These are phyloP conservation scores for Mormyrus iriodes DNA, from an alignment of 2,113 vertebrate species.

Conservation along the genomic window DNA sequence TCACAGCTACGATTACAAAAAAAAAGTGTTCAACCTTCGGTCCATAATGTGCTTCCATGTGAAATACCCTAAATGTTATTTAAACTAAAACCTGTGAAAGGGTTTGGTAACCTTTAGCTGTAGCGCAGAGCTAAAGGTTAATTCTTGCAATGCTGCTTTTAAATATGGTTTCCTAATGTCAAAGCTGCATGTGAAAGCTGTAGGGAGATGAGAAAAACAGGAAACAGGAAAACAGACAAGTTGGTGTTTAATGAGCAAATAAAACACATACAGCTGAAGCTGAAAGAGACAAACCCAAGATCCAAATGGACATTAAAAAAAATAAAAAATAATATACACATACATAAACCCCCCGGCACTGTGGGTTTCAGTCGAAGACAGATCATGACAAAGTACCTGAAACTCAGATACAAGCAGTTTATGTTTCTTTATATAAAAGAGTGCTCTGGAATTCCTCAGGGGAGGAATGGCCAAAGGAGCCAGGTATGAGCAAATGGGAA, in stretches of 20 bases:
- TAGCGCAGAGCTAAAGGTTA: neutral
- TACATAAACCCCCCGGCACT: neutral
- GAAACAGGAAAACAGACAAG: conserved; percentile 15
- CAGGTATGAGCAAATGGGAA: neutral
- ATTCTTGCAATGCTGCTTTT: neutral
- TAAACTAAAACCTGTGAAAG: neutral
- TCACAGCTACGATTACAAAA: neutral
- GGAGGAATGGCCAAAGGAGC: neutral
- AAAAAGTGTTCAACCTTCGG: neutral
- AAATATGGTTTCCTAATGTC: neutral
- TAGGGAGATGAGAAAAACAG: neutral
- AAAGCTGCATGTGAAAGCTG: neutral
- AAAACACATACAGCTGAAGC: conserved; percentile 8
- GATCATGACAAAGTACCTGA: neutral
- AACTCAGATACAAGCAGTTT: neutral
- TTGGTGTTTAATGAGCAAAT: conserved; percentile 14
- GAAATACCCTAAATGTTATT: neutral
- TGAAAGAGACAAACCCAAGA: neutral
- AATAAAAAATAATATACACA: neutral
- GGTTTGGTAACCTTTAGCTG: neutral
- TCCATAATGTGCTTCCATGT: neutral
- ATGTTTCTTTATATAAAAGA: neutral
- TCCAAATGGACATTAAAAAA: neutral
- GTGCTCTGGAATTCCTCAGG: neutral
- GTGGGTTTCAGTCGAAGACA: neutral